Evolutionary conservation across 1,140 invertebrate genomes (phyloP).

Genomic region (Trichonephila inaurata): DNA sequence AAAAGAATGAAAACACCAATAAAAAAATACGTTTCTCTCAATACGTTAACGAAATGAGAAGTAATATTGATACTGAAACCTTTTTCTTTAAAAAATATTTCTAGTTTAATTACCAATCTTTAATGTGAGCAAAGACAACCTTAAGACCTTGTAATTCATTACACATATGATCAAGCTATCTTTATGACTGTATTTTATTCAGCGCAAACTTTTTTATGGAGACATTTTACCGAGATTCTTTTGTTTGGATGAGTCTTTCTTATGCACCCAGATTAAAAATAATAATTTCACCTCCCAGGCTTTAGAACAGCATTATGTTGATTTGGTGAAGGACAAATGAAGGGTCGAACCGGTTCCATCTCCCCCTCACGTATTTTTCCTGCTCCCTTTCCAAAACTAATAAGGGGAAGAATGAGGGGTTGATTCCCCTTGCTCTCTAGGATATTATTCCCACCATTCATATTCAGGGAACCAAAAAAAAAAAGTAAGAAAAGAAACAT

Average conservation of each 20-base stretch:
- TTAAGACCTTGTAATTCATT: too few relatives aligned
- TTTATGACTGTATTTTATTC: too few relatives aligned
- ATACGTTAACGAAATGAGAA: too few relatives aligned
- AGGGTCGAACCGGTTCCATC: neutral
- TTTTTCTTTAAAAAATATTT: too few relatives aligned
- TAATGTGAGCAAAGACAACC: too few relatives aligned
- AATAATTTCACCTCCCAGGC: neutral
- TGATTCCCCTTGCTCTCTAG: neutral
- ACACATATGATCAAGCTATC: too few relatives aligned
- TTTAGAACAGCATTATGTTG: neutral
- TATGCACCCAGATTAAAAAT: neutral
- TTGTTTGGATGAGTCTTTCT: neutral
- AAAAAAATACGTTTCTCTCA: too few relatives aligned
- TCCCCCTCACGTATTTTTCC: neutral
- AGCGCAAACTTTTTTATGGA: too few relatives aligned
- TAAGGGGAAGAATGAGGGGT: neutral
- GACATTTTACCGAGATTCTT: too few relatives aligned
- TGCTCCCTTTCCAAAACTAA: neutral
- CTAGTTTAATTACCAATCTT: too few relatives aligned
- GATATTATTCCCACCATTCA: conserved; percentile 6
- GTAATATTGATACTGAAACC: too few relatives aligned
- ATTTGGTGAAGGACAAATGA: neutral
- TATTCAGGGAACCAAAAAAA: neutral
- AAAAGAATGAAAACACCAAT: too few relatives aligned
- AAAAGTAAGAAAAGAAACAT: neutral